Base-by-base conservation (phyloP, 2,888 invertebrate genomes). In the Meiosimyza decipiens region DNA sequence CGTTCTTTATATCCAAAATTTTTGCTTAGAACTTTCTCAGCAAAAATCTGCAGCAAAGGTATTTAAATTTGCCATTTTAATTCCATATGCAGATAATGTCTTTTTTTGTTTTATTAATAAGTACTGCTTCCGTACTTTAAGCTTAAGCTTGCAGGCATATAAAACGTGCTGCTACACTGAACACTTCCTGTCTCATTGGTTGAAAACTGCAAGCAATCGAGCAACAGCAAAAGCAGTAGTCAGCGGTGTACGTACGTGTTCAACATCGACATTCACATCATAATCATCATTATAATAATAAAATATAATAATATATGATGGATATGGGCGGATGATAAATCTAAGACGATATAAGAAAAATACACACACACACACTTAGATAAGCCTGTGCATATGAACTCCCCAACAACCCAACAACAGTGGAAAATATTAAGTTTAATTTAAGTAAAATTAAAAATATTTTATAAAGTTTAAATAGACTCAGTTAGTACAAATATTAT, bases 271-370 rank as follows among this genome's bases (percentile, higher is more conserved):
- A 73, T 77, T 74, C 68, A 77, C 77, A 78, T 77, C 78, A 76
- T 77, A 78, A 79, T 79, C 77, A 79, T 77, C 72, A 75, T 77
- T 76, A 77, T 78, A 78, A 79, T 78, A 79, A 78, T 79, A 78
- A 79, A 79, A 76, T 71, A 74, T 79, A 79, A 79, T 79, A 77
- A 78, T 74, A 77, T 77, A 76, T 78, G 78, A 78, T 79, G 77
- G 74, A 78, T 76, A 78, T 78, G 78, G 79, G 78, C 77, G 78
- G 75, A 77, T 74, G 74, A 77, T 33, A 40, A 69, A 22, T n/a
- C 9, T 40, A 9, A 9, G 40, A 9, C 1, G 40, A n/a, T n/a
- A n/a, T 40, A 40, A 9, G 0, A 40, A 40, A 40, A 9, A 40
- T 40, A 40, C 2, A 40, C 4, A 40, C 40, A 40, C 9, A 9